Evolutionary conservation across 2,888 invertebrate species (phyloP), one percentile per base, ranked within the genome.

Genomic region (Ctena decussata): DNA sequence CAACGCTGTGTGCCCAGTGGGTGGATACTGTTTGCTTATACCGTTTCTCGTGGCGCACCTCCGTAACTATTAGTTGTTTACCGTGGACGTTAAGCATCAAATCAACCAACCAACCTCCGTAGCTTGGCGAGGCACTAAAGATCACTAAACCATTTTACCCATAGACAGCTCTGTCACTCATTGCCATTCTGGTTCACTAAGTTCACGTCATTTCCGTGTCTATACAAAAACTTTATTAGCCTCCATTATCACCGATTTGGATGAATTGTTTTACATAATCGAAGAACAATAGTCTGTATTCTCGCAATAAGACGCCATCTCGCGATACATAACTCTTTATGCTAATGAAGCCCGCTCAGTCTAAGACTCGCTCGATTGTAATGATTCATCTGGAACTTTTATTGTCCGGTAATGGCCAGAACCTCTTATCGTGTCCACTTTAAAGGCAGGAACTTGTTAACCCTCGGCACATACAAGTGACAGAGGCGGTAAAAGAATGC

Each of bases 371-470:
- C 53, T 53, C 53, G 53, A 53, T 53, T 53, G 53, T 53, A 53
- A 53, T 53, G 18, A 11, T 53, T 53, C 53, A 18, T 53, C 53
- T 5, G 6, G 65, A 65, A 21, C 27, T 65, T 65, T 65, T 65
- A 65, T 65, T 65, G 65, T 65, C 65, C 65, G 30, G 35, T 65
- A 65, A 65, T 65, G 65, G 65, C 8, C 65, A 35, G 65, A 35
- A 35, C 18, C 65, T 65, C 65, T 65, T 65, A 65, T 65, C 6
- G 35, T 65, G 65, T 65, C 65, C 65, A 65, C 35, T 65, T 65
- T 65, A 65, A 12, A 18, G 35, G 18, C 65, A 1, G 65, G 12
- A 65, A 65, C 65, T 12, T 15, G 65, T 65, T 65, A 65, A 65
- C 65, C 65, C 35, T 30, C 30, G 21, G 1, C 24, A 3, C 18